Base-by-base conservation (phyloP, 2,113 vertebrate species). In the Xenopus borealis region DNA sequence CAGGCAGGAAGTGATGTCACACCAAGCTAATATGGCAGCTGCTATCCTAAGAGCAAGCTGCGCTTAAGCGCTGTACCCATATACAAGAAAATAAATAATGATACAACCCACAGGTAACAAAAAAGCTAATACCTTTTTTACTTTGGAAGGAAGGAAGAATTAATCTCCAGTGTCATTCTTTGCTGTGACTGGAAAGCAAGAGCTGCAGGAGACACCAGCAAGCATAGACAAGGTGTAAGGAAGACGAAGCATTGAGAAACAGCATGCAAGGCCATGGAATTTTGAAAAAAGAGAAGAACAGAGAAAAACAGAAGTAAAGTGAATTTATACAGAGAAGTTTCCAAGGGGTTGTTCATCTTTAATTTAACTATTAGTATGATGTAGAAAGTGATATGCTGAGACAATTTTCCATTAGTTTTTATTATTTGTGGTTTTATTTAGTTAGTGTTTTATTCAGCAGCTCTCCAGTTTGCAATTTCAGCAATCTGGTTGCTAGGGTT, bases 141-240 rank as follows among this genome's bases (percentile, higher is more conserved):
- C 23, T 62, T 69, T 27, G 5, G 47, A 62, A 69, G 19, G 58
- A 5, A 67, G 19, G 65, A 45, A 20, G 18, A 52, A n/a, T 67
- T 45, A 66, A 40, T 69, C 74, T 55, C 18, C 57, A 64, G 30
- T 45, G 52, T 47, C 68, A 69, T 57, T 77, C 47, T 69, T 17
- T 33, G 73, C 30, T 17, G 33, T 10, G 62, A 45, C 33, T 27
- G 47, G 55, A 70, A 53, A 59, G 57, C 50, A 10, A 63, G 9
- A 63, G 27, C 53, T 63, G 66, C 46, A 62, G 58, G n/a, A 69
- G 57, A 52, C 23, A 69, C 16, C 73, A 69, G 50, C 50, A 69
- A 76, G 47, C 30, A 64, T 23, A 77, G 59, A 55, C 59, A 77
- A 64, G 74, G 53, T 53, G 61, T 23, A 68, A 63, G 47, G n/a